phyloP scores from a whole-genome alignment of 2,797 vertebrate species.

The Urocyon cinereoargenteus region DNA sequence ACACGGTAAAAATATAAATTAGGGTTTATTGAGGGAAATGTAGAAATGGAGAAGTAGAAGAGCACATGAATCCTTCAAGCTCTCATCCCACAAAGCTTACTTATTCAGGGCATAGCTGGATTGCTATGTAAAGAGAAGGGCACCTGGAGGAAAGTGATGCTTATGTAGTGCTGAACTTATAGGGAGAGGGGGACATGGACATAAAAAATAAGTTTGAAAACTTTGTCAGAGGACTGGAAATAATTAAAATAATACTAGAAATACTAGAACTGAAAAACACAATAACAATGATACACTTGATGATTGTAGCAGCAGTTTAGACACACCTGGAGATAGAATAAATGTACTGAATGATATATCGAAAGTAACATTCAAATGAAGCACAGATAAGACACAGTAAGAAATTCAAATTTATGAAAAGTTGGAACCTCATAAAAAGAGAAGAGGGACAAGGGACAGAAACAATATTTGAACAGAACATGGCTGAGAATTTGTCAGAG shows the following conservation, averaged over 20 bases:
- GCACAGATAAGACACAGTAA: background rate
- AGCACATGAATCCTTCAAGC: background rate
- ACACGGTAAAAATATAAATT: background rate
- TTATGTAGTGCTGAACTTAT: background rate
- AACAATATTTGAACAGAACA: background rate
- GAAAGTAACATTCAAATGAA: background rate
- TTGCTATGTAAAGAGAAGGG: background rate
- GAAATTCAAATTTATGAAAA: background rate
- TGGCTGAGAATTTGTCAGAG: background rate
- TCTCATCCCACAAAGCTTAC: background rate
- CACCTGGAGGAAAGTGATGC: background rate
- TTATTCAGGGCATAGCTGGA: background rate
- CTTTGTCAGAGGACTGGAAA: background rate
- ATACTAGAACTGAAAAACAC: conserved; percentile 5
- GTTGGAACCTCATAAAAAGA: background rate
- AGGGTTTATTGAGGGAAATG: background rate
- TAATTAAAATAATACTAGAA: background rate
- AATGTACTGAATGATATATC: background rate
- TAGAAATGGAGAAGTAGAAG: background rate
- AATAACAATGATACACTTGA: background rate
- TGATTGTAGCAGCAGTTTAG: conserved; percentile 18
- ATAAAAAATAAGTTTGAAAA: conserved; percentile 9
- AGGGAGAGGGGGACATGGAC: background rate
- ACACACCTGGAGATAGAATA: background rate
- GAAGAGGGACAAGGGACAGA: background rate